These are phyloP conservation scores for Emys orbicularis DNA, from an alignment of 2,797 vertebrate species.

Conservation along the genomic window DNA sequence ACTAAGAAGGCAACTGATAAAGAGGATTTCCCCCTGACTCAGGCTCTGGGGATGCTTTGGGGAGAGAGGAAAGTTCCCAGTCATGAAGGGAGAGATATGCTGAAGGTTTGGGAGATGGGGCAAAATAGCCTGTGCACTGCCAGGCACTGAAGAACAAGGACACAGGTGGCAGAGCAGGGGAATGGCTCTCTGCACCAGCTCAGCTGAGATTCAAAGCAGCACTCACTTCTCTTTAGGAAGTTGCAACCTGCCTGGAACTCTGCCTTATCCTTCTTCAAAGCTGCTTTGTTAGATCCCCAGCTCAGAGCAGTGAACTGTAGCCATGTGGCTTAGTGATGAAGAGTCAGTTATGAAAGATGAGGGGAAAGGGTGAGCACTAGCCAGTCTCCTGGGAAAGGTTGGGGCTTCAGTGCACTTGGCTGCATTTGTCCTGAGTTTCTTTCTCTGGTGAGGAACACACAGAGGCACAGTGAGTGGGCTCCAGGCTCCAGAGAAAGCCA, in stretches of 20 bases:
- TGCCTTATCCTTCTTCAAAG: conserved; percentile 41
- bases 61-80: conserved; percentile 30
- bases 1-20: not conserved
- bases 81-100: not conserved
- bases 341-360: conserved; percentile 25
- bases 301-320: not conserved
- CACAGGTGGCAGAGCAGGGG: not conserved
- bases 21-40: not conserved
- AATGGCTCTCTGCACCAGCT: not conserved
- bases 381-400: conserved; percentile 39
- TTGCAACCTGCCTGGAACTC: conserved; percentile 21
- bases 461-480: conserved; percentile 60
- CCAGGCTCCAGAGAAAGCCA: conserved; percentile 74
- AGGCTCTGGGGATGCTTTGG: not conserved
- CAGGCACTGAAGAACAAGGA: conserved; percentile 7
- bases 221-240: not conserved
- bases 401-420: conserved; percentile 38
- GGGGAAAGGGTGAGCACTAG: conserved; percentile 2
- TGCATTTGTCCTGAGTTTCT: conserved; percentile 48
- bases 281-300: not conserved
- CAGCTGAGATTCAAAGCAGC: not conserved
- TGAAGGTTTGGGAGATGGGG: not conserved
- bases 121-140: conserved; percentile 1
- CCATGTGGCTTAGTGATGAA: not conserved
- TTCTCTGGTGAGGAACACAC: conserved; percentile 68